Base-by-base conservation (phyloP, 2,888 invertebrate genomes). In the Diarsia dahlii region DNA sequence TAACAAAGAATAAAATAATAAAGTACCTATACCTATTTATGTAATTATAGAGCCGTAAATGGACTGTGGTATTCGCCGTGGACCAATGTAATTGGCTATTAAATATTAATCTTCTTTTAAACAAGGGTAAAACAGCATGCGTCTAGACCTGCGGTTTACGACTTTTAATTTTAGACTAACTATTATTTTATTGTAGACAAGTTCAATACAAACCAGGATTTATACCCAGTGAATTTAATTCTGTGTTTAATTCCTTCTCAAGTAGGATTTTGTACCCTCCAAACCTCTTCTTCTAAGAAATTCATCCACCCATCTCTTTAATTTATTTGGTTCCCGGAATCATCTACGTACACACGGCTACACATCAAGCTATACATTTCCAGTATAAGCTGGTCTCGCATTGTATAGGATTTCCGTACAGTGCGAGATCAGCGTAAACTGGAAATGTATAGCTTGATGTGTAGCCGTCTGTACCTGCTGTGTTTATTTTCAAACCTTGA, bases 51-150 rank as follows among this genome's bases (percentile, higher is more conserved):
- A 50, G 6, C 63, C 52, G 39, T 79, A 82, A 82, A 82, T 69
- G 79, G 82, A 65, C 58, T 9, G 13, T 50, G 56, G n/a, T 80
- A 80, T 84, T 76, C 52, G 71, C 68, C 45, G 39, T 18, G 20
- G 28, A 80, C 20, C 46, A 63, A 58, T 62, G 39, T 80, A 71
- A 80, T 71, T 80, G 81, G 56, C 68, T 65, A 62, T 82, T 58
- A 84, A 84, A 75, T 80, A 71, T 84, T 75, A 84, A 75, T 71
- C 50, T 65, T 83, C 28, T 71, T 80, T 69, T 62, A 56, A 75
- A 65, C 58, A 68, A 54, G 62, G 50, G 5, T 74, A 80, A 81
- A 70, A 62, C 60, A 64, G 67, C 46, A 65, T 62, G 64, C 52
- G 46, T 56, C n/a, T n/a, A n/a, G n/a, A n/a, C n/a, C 60, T 67